These are phyloP conservation scores for Engraulis encrasicolus DNA, from an alignment of 2,113 vertebrate genomes.

Conservation along the genomic window DNA sequence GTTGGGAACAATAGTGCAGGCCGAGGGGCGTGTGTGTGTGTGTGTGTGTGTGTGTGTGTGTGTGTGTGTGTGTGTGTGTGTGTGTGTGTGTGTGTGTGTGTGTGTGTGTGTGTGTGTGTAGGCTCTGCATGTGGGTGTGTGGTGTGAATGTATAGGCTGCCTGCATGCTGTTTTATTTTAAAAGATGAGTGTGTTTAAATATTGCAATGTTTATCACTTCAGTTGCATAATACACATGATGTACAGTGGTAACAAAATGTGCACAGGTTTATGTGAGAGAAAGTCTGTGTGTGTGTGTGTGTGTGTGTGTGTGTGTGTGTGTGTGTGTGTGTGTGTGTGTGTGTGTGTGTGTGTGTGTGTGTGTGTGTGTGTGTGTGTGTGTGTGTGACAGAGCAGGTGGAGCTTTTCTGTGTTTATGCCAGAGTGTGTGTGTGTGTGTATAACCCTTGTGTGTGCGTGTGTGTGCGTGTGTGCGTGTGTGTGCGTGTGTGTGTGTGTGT, in stretches of 20 bases:
- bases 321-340: neutral
- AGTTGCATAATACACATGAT: neutral
- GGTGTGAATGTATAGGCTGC: neutral
- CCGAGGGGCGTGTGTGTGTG: neutral
- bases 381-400: neutral
- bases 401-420: conserved; percentile 16
- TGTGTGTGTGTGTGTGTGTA: neutral
- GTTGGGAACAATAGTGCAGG: neutral
- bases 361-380: neutral
- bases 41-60: neutral
- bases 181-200: neutral
- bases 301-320: neutral
- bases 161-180: neutral
- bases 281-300: conserved; percentile 15
- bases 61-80: neutral
- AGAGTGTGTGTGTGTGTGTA: too few relatives aligned
- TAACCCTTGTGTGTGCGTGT: too few relatives aligned
- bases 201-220: neutral
- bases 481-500: too few relatives aligned
- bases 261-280: neutral
- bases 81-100: neutral
- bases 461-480: too few relatives aligned
- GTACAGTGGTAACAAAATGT: neutral
- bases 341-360: conserved; percentile 3
- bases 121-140: neutral